phyloP scores from a whole-genome alignment of 2,888 invertebrate species.

The Drosophila mercatorum region DNA sequence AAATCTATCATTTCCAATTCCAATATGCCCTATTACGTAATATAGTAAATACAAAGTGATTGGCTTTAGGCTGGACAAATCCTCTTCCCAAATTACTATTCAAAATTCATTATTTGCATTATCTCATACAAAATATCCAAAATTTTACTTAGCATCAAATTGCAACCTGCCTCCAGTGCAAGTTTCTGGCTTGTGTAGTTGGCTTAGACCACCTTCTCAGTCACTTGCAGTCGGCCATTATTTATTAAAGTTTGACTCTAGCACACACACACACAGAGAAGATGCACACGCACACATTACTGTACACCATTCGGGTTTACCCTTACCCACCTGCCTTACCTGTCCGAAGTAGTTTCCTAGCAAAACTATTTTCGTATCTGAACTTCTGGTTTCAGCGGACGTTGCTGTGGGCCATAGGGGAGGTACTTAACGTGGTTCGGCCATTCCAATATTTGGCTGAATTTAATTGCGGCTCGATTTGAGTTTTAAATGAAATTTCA shows the following conservation, averaged over 20 bases:
- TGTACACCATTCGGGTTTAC: slow-evolving; percentile 39
- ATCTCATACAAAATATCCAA: neutral
- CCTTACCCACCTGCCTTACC: slow-evolving; percentile 3
- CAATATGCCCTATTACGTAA: neutral
- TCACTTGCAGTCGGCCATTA: slow-evolving; percentile 42
- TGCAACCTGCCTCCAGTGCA: slow-evolving; percentile 3
- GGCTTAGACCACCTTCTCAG: neutral
- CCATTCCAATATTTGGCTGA: slow-evolving; percentile 28
- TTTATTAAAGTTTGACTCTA: slow-evolving; percentile 56
- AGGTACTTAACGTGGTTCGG: slow-evolving; percentile 6
- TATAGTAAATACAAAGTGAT: neutral
- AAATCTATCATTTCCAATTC: neutral
- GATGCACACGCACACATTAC: slow-evolving; percentile 5
- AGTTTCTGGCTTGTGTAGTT: slow-evolving; percentile 16
- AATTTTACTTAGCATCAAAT: slow-evolving; percentile 3
- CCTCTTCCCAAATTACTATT: neutral
- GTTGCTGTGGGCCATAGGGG: neutral
- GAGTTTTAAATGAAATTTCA: slow-evolving; percentile 41
- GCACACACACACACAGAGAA: slow-evolving; percentile 14
- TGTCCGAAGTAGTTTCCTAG: slow-evolving; percentile 44
- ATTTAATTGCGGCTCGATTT: slow-evolving; percentile 61
- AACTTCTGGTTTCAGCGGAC: slow-evolving; percentile 53
- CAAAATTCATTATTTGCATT: too few relatives aligned
- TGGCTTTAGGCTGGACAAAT: neutral
- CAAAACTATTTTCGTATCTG: slow-evolving; percentile 63